Base-by-base conservation (phyloP, 1,140 invertebrate genomes). In the Neodiprion fabricii region DNA sequence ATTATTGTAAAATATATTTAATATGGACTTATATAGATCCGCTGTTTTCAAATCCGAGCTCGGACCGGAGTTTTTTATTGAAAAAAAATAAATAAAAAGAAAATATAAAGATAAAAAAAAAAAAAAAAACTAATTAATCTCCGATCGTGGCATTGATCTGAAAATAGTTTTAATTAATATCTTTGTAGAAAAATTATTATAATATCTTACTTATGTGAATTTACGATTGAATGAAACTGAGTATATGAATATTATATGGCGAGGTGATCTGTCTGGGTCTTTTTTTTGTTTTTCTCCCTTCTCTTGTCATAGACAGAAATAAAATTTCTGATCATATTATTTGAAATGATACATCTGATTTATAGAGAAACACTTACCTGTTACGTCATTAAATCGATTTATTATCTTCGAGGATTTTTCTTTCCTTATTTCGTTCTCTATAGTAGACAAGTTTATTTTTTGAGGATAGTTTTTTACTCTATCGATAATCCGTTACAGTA, bases 1-100 rank as follows among this genome's bases (percentile, higher is more conserved):
- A 85, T 85, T 85, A 85, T 86, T 87, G 85, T 87, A 87, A 86
- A 87, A 87, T 87, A 86, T 87, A 86, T 87, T 86, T 87, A 86
- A 86, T 85, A 85, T 84, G 84, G 84, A 84, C 84, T 85, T 83
- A 81, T 82, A 84, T 81, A 76, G 53, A 75, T 61, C 74, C 28
- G 61, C 78, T 84, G 79, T 80, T 85, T 85, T 84, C 78, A 83
- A 83, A 83, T 85, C 80, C 79, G 80, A 79, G 70, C 78, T 80
- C 76, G 81, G 67, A 71, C 28, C 68, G 66, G 61, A 76, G 73
- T 61, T 61, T 61, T 61, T 14, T 14, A 61, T 14, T 61, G n/a
- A 12, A 14, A 14, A 61, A 61, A 61, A 12, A 61, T 14, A 17
- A 61, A 14, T 61, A 17, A 61, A 61, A 61, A 61, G n/a, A 61